These are phyloP conservation scores for Embiotoca jacksoni DNA, from an alignment of 2,113 vertebrate species.

Conservation along the genomic window DNA sequence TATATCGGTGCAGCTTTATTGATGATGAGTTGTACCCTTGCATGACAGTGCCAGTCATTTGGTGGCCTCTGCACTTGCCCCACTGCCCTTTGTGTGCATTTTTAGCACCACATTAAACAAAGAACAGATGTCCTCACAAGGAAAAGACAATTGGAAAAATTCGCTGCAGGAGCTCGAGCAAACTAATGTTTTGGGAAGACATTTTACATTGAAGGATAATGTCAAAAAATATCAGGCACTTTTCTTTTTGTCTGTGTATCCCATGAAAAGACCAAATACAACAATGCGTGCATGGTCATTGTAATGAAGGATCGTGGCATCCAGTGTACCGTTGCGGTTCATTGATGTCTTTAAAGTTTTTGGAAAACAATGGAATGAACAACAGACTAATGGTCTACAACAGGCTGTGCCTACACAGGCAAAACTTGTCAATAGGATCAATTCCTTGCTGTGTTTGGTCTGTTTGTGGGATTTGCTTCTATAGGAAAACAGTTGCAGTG, in stretches of 20 bases:
- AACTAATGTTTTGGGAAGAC: not conserved
- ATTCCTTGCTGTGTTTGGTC: not conserved
- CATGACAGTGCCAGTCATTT: conserved; percentile 49
- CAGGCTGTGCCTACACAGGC: conserved; percentile 1
- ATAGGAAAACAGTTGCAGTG: not conserved
- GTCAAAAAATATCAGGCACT: not conserved
- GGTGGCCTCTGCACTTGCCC: conserved; percentile 28
- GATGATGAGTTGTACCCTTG: conserved; percentile 49
- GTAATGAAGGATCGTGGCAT: not conserved
- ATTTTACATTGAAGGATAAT: not conserved
- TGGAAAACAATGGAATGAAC: conserved; percentile 6
- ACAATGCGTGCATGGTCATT: not conserved
- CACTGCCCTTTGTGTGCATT: conserved; percentile 2
- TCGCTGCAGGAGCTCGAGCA: not conserved
- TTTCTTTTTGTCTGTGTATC: not conserved
- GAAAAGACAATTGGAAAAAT: not conserved
- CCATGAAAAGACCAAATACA: not conserved
- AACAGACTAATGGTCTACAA: not conserved
- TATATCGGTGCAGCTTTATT: conserved; percentile 46
- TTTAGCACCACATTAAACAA: conserved; percentile 39
- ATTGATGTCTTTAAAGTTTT: conserved; percentile 4
- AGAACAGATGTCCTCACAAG: conserved; percentile 43
- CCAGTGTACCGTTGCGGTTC: not conserved
- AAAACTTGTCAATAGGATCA: conserved; percentile 1
- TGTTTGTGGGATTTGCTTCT: not conserved